A percentile compares a stretch with the other conserved stretches of the same genome.
Evolutionary conservation across 1,140 invertebrate genomes (phyloP).

Genomic region (Thalassaphorura encarpata): DNA sequence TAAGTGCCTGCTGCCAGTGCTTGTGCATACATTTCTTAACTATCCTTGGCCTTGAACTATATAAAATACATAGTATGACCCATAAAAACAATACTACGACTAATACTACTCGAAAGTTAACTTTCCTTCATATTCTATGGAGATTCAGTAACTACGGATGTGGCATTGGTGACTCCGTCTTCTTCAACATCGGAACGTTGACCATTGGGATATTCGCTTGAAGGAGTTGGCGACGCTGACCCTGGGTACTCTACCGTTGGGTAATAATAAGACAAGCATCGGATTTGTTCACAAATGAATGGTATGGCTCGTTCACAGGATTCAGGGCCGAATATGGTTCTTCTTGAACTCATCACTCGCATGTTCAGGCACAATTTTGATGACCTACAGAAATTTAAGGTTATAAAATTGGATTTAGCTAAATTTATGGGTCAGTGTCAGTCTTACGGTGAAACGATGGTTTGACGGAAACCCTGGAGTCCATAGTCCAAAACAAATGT

Average conservation of each 20-base stretch:
- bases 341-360: constrained; percentile 9
- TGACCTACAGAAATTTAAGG: too few relatives aligned
- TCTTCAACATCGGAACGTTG: not conserved
- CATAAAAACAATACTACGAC: too few relatives aligned
- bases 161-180: not conserved
- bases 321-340: constrained; percentile 26
- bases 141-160: not conserved
- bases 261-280: constrained; percentile 32
- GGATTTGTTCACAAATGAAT: constrained; percentile 32
- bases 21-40: too few relatives aligned
- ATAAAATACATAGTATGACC: too few relatives aligned
- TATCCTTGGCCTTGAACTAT: too few relatives aligned
- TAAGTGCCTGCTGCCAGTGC: too few relatives aligned
- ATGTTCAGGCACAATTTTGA: constrained; percentile 29
- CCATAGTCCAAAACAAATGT: constrained; percentile 48
- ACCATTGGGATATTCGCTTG: not conserved
- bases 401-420: too few relatives aligned
- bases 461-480: too few relatives aligned
- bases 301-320: constrained; percentile 21
- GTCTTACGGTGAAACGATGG: too few relatives aligned
- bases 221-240: constrained; percentile 3
- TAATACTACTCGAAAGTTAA: too few relatives aligned
- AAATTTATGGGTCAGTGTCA: too few relatives aligned
- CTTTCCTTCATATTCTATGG: too few relatives aligned
- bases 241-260: constrained; percentile 30